These are phyloP conservation scores for Lasaia peninsularis DNA, from an alignment of 1,140 invertebrate genomes.

Conservation along the genomic window DNA sequence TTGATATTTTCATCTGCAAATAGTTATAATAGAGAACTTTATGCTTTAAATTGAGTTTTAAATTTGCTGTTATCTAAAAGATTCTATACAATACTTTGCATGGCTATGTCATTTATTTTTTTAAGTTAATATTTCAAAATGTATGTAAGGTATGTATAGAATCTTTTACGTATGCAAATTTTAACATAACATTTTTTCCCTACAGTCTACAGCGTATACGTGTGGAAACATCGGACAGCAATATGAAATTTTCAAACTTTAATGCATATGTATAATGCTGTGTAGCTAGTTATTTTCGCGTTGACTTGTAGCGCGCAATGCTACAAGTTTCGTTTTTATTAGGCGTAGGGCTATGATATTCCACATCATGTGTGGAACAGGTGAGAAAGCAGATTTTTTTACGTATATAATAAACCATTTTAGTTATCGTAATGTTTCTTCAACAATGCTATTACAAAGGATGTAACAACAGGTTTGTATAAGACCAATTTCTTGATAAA, in stretches of 20 bases:
- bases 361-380: conserved; percentile 72
- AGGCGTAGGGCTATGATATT: conserved; percentile 71
- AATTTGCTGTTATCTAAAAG: conserved; percentile 64
- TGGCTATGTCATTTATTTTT: not conserved
- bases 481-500: conserved; percentile 4
- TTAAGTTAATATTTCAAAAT: not conserved
- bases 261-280: conserved; percentile 62
- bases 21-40: not conserved
- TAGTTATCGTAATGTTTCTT: conserved; percentile 36
- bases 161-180: conserved; percentile 68
- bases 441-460: not conserved
- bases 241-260: conserved; percentile 66
- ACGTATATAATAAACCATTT: conserved; percentile 63
- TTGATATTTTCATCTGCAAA: not conserved
- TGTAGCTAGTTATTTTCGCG: conserved; percentile 72
- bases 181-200: conserved; percentile 75
- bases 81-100: conserved; percentile 57
- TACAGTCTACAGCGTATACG: conserved; percentile 76
- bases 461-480: conserved; percentile 10
- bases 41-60: conserved; percentile 16
- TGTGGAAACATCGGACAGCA: conserved; percentile 66
- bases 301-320: conserved; percentile 78
- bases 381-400: conserved; percentile 76
- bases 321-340: conserved; percentile 75
- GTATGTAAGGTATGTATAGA: conserved; percentile 48